Conservation (phyloP, 2,113 vertebrate genomes). For the Actenoides lindsayi region DNA sequence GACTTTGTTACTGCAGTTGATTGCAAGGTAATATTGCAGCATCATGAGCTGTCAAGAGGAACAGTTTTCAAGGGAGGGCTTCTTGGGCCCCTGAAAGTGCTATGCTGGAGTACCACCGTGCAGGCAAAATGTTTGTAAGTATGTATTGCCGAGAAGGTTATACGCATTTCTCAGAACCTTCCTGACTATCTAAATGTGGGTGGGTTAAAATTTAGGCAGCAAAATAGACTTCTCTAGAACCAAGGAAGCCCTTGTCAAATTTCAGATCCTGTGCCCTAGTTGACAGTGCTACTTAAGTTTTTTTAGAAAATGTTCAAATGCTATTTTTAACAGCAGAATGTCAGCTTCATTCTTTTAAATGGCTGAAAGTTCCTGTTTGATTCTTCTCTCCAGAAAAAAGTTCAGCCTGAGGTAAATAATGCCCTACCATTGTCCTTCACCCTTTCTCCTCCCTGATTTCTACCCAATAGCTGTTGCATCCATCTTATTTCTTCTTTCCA, state of each 20-base stretch:
- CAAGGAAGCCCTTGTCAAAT: background rate
- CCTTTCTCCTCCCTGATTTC: background rate
- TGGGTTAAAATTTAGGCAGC: background rate
- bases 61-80: background rate
- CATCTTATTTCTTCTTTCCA: background rate
- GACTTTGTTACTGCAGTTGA: background rate
- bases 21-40: background rate
- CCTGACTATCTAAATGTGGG: background rate
- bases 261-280: background rate
- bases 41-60: background rate
- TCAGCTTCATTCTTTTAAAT: slow-evolving; percentile 21
- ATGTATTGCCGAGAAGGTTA: background rate
- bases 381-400: slow-evolving; percentile 6
- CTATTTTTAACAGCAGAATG: background rate
- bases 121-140: background rate
- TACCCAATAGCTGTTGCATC: background rate
- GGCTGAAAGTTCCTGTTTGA: slow-evolving; percentile 11
- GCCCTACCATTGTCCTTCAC: background rate
- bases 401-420: background rate
- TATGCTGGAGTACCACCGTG: background rate
- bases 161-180: background rate
- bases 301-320: slow-evolving; percentile 1
- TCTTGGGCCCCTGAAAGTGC: background rate
- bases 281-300: background rate
- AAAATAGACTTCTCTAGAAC: background rate